A percentile compares a stretch with the other conserved stretches of the same genome.
phyloP scores from a whole-genome alignment of 2,797 vertebrate genomes.

The Pelochelys cantorii region DNA sequence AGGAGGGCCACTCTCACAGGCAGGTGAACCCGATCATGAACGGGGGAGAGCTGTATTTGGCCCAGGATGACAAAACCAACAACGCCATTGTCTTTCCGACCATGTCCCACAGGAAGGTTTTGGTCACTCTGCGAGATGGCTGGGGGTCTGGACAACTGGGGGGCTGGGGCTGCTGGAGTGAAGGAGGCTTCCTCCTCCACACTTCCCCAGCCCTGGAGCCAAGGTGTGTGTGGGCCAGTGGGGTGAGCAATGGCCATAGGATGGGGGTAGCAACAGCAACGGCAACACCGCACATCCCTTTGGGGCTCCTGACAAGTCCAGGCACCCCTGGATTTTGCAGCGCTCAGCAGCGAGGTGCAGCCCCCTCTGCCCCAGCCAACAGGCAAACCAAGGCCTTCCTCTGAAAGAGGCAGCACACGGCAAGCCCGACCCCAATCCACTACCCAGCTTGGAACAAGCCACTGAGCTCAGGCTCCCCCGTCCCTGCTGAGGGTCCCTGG shows the following conservation, averaged over 20 bases:
- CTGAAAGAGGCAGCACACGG: neutral
- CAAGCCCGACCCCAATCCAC: neutral
- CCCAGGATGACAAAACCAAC: neutral
- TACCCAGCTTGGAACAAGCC: neutral
- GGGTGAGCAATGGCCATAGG: neutral
- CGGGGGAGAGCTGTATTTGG: neutral
- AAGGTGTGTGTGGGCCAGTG: too few species aligned
- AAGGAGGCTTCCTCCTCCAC: neutral
- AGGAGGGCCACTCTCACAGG: neutral
- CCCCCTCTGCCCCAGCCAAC: neutral
- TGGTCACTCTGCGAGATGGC: neutral
- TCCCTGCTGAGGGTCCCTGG: neutral
- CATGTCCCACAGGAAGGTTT: neutral
- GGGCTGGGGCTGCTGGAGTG: neutral
- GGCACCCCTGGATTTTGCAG: neutral
- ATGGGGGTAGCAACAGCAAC: neutral
- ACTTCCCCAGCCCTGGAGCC: neutral
- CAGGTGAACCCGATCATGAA: neutral
- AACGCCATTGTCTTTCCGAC: too few species aligned
- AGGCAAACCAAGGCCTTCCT: neutral
- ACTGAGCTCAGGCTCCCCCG: neutral
- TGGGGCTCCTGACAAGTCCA: neutral
- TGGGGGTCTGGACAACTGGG: neutral
- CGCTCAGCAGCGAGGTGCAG: neutral
- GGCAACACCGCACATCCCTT: neutral